Evolutionary conservation across 2,113 vertebrate genomes (phyloP), one percentile per base, ranked within the genome.

Genomic region (Alces alces): DNA sequence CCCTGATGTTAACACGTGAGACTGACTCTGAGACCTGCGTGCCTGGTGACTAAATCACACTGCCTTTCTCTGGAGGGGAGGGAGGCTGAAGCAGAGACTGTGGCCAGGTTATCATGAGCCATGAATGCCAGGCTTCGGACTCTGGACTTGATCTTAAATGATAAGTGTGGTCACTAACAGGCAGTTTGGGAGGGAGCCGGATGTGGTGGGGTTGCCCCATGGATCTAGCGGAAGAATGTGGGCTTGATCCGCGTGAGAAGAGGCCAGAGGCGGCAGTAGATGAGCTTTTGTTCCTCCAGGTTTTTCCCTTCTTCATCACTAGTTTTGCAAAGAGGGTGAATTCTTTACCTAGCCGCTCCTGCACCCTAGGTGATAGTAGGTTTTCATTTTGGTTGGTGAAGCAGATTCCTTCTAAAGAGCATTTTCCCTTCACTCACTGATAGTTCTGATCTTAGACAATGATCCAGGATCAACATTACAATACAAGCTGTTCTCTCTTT

Each of bases 361-460:
- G 80, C 50, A 19, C 92, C 45, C 88, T 28, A 27, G 94, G 33
- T 21, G 76, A 66, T 28, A 54, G 50, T n/a, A 47, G 66, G 27
- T 12, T 95, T 87, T 94, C 54, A 19, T 19, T 87, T 86, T 94
- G 47, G n/a, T 36, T 21, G 11, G n/a, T 54, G 52, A 94, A 85
- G 27, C 52, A 47, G 39, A 39, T 82, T 88, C 58, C 84, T 93
- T 88, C 57, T 64, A 28, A 73, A 96, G 92, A 92, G 19, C 3
- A 3, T 87, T 89, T 87, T 94, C 66, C 25, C 87, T 92, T 89
- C 25, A 70, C 28, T 93, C 36, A 15, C 6, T 9, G 23, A 64
- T 61, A 12, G 39, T 87, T 97, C 93, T 83, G 16, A 76, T 83
- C 58, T 73, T 92, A 61, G 86, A 83, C 86, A 45, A 5, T 61